phyloP scores from a whole-genome alignment of 2,113 vertebrate species.

The Acanthochromis polyacanthus region DNA sequence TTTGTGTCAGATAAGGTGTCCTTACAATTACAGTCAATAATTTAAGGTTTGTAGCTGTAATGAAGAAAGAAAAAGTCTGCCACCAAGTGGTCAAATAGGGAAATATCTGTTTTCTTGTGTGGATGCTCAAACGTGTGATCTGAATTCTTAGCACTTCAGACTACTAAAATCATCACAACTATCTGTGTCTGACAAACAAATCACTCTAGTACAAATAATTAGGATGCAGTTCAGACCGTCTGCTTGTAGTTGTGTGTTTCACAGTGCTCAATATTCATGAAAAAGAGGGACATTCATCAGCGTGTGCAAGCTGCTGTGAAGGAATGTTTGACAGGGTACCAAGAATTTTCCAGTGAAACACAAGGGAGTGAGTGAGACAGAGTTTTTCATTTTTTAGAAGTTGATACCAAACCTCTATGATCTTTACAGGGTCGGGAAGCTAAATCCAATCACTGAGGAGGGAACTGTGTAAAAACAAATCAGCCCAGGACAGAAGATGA shows the following conservation, averaged over 20 bases:
- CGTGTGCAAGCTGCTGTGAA: slow-evolving; percentile 34
- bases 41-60: neutral
- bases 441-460: neutral
- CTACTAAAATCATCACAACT: neutral
- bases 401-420: slow-evolving; percentile 7
- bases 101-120: neutral
- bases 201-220: neutral
- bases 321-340: slow-evolving; percentile 43
- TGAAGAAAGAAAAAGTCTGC: slow-evolving; percentile 45
- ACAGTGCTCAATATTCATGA: neutral
- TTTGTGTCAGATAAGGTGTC: slow-evolving; percentile 1
- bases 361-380: neutral
- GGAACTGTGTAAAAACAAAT: neutral
- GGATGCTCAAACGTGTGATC: neutral
- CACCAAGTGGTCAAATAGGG: slow-evolving; percentile 53
- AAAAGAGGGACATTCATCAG: neutral
- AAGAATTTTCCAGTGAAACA: slow-evolving; percentile 33
- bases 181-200: neutral
- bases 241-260: neutral
- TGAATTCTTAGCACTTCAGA: no score
- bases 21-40: neutral
- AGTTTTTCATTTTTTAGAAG: neutral
- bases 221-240: no score
- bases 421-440: slow-evolving; percentile 12
- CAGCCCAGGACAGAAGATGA: neutral